Percentiles rank a stretch among this genome's conserved stretches.
phyloP scores from a whole-genome alignment of 2,113 vertebrate species.

The Rhombomys opimus region DNA sequence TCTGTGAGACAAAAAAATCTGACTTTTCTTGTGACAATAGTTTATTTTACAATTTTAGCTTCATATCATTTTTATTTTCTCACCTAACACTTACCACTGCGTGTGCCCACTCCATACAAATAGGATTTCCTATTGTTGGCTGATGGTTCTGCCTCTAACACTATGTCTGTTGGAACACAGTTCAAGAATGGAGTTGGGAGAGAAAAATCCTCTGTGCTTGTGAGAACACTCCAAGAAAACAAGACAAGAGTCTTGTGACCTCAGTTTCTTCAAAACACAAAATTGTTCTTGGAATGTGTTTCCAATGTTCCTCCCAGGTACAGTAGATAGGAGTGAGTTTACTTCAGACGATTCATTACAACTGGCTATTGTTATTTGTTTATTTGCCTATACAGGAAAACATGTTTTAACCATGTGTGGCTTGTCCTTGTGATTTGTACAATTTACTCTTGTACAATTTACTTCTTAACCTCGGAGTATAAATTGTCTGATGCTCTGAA shows the following conservation, averaged over 20 bases:
- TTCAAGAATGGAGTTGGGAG: not conserved
- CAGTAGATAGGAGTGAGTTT: not conserved
- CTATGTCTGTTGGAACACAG: not conserved
- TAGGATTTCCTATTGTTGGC: not conserved
- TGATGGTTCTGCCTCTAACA: not conserved
- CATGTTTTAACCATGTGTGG: not conserved
- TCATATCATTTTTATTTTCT: slow-evolving; percentile 51
- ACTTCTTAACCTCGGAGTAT: not conserved
- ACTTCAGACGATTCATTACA: not conserved
- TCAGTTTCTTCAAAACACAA: not conserved
- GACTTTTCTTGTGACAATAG: not conserved
- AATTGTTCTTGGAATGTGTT: not conserved
- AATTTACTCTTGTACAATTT: not conserved
- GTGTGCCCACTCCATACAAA: not conserved
- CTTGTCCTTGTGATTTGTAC: not conserved
- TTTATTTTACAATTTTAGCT: slow-evolving; percentile 18
- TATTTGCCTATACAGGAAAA: not conserved
- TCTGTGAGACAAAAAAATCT: slow-evolving; percentile 13
- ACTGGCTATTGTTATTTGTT: not conserved
- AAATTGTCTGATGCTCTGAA: not conserved
- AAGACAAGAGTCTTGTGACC: not conserved
- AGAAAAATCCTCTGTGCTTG: not conserved
- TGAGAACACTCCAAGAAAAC: not conserved
- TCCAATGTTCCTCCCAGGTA: not conserved
- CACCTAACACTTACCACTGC: not conserved